Percentiles rank a stretch among this genome's conserved stretches.
phyloP scores from a whole-genome alignment of 1,140 invertebrate genomes.

The Ganaspis sp. region DNA sequence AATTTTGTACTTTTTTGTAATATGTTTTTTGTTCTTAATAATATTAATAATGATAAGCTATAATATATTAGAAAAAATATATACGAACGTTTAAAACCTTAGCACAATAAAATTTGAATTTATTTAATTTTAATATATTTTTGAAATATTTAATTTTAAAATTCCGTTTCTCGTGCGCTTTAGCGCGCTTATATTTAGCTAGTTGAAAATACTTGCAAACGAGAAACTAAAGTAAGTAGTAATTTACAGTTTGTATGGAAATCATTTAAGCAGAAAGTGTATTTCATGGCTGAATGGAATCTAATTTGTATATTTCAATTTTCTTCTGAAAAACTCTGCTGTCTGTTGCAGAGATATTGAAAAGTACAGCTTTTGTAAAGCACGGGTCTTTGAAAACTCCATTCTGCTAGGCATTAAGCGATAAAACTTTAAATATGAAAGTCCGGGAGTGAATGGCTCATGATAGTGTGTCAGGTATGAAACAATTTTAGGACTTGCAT shows the following conservation, averaged over 20 bases:
- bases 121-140: too few relatives aligned
- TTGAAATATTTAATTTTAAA: too few relatives aligned
- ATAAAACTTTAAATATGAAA: not conserved
- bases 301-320: not conserved
- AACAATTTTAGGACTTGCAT: slow-evolving; percentile 1
- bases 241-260: not conserved
- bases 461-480: slow-evolving; percentile 10
- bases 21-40: too few relatives aligned
- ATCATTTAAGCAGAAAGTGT: not conserved
- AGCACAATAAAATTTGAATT: too few relatives aligned
- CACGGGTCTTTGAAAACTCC: not conserved
- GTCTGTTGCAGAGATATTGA: not conserved
- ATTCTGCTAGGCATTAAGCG: not conserved
- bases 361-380: not conserved
- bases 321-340: not conserved
- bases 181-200: too few relatives aligned
- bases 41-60: too few relatives aligned
- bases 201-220: too few relatives aligned
- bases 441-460: not conserved
- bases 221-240: not conserved
- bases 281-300: not conserved
- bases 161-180: too few relatives aligned
- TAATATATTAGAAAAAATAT: too few relatives aligned
- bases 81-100: too few relatives aligned
- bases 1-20: too few relatives aligned